Evolutionary conservation across 2,797 vertebrate species (phyloP).

Genomic region (Hyperoplus immaculatus): DNA sequence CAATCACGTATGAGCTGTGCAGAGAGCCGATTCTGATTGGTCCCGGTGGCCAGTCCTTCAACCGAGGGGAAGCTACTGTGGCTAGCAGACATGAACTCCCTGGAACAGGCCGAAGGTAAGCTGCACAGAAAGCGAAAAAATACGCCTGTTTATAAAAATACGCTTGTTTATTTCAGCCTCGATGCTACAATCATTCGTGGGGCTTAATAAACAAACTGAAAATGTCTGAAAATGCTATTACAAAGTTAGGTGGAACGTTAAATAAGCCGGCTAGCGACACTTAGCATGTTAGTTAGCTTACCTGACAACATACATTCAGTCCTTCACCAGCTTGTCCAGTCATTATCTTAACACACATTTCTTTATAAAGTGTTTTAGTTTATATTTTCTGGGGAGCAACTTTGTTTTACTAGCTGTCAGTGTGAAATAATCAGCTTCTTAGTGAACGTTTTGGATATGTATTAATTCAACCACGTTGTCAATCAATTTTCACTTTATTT

Average conservation of each 20-base stretch:
- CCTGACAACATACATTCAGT: background rate
- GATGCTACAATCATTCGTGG: accelerated
- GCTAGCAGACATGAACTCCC: slow-evolving; percentile 90
- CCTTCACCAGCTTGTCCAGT: background rate
- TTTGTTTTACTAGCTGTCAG: background rate
- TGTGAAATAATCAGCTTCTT: background rate
- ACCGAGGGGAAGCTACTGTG: slow-evolving; percentile 38
- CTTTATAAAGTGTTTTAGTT: background rate
- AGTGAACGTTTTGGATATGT: background rate
- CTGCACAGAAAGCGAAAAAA: background rate
- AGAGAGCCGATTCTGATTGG: slow-evolving; percentile 55
- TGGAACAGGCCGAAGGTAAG: slow-evolving; percentile 98
- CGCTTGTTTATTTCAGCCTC: accelerated
- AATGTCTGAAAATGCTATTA: background rate
- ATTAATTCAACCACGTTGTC: background rate
- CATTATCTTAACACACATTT: background rate
- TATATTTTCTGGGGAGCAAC: accelerated
- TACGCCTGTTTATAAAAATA: background rate
- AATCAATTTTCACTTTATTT: background rate
- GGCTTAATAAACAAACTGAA: background rate
- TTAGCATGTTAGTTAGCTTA: slow-evolving; percentile 67
- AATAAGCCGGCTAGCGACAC: slow-evolving; percentile 5
- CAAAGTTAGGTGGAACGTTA: background rate
- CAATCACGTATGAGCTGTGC: slow-evolving; percentile 34
- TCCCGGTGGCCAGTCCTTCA: slow-evolving; percentile 34